phyloP scores from a whole-genome alignment of 2,888 invertebrate genomes.

The Cephus pulcher region DNA sequence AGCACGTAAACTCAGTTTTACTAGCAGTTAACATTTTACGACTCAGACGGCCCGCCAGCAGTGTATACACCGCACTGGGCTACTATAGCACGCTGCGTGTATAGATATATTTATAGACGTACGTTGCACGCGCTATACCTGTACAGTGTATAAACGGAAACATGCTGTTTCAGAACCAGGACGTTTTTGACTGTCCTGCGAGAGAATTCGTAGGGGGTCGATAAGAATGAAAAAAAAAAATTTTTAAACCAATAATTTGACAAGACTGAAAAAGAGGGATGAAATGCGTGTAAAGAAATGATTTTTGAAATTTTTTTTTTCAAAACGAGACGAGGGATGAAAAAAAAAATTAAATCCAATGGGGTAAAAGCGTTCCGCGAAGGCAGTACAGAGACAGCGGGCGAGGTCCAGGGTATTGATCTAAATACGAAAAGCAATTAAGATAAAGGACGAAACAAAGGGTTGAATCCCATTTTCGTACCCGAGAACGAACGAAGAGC shows the following conservation, averaged over 20 bases:
- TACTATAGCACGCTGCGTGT: neutral
- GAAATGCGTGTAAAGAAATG: neutral
- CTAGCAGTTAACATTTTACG: slow-evolving; percentile 66
- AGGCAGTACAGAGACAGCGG: slow-evolving; percentile 15
- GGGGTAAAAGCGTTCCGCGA: neutral
- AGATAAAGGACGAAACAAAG: slow-evolving; percentile 65
- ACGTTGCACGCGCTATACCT: neutral
- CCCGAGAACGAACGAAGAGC: slow-evolving; percentile 34
- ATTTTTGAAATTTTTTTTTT: neutral
- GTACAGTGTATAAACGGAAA: slow-evolving; percentile 21
- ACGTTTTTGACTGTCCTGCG: neutral
- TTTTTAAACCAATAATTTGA: too few relatives aligned
- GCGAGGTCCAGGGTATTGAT: slow-evolving; percentile 53
- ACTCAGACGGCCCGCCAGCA: slow-evolving; percentile 56
- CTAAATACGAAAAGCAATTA: slow-evolving; percentile 64
- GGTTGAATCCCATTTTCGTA: slow-evolving; percentile 54
- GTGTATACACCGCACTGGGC: neutral
- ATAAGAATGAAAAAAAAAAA: neutral
- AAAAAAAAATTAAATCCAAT: neutral
- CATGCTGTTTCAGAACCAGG: neutral
- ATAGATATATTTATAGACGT: slow-evolving; percentile 12
- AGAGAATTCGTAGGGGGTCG: neutral
- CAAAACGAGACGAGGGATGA: rapidly evolving
- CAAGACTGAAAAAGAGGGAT: too few relatives aligned
- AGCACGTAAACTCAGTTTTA: slow-evolving; percentile 66